These are phyloP conservation scores for Cossypha polioptera DNA, from an alignment of 2,797 vertebrate genomes.

Conservation along the genomic window DNA sequence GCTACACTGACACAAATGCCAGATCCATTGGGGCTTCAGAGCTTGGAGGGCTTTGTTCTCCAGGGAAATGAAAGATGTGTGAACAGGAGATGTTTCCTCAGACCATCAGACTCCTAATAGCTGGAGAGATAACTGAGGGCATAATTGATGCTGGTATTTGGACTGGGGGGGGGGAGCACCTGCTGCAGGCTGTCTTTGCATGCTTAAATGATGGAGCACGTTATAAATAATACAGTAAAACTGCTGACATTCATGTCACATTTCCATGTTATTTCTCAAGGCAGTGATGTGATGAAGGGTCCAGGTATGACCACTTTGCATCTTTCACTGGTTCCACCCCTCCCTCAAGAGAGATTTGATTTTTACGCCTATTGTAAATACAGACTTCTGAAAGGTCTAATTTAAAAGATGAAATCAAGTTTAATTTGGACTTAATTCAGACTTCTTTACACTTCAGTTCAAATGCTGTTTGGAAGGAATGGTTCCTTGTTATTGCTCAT, in stretches of 20 bases:
- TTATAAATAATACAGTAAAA: slow-evolving; percentile 44
- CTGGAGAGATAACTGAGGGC: not conserved
- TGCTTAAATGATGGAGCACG: not conserved
- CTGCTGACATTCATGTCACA: slow-evolving; percentile 35
- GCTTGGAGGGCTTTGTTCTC: not conserved
- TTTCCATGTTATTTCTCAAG: slow-evolving; percentile 33
- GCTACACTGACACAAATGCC: not conserved
- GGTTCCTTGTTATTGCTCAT: slow-evolving; percentile 42
- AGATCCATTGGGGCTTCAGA: not conserved
- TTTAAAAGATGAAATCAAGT: slow-evolving; percentile 44
- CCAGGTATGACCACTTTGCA: not conserved
- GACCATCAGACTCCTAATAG: not conserved
- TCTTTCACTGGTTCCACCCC: not conserved
- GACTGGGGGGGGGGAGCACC: not conserved
- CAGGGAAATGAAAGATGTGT: not conserved
- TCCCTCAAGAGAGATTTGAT: not conserved
- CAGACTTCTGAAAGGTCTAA: not conserved
- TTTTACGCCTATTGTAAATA: slow-evolving; percentile 26
- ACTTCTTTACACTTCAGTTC: slow-evolving; percentile 32
- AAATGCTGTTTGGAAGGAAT: slow-evolving; percentile 36
- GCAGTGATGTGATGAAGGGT: not conserved
- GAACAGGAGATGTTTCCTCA: not conserved
- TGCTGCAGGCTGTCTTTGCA: slow-evolving; percentile 5
- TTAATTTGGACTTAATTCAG: slow-evolving; percentile 48
- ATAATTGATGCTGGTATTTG: not conserved